Base-by-base conservation (phyloP, 2,888 invertebrate species). In the Pomacea canaliculata region DNA sequence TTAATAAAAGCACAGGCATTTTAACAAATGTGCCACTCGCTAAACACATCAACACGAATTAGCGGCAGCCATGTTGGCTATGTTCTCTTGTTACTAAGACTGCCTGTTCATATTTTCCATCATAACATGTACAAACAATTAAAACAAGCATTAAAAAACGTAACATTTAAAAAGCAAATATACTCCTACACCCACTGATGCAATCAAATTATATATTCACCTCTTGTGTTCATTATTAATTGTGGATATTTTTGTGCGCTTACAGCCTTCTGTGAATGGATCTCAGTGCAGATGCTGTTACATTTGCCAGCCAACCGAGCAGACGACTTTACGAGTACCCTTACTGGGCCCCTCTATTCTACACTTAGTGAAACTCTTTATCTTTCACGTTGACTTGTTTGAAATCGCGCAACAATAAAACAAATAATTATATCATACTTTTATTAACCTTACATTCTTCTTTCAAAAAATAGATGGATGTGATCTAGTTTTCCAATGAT, bases 51-150 rank as follows among this genome's bases (percentile, higher is more conserved):
- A 74, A 62, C 74, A 65, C 59, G 16, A 60, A 18, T 13, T 49
- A 69, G 59, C 69, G 74, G 68, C 68, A 60, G 74, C 74, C 69
- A 69, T 74, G 59, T 74, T 69, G 74, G 68, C 67, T 46, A 74
- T 74, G 74, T 68, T 69, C 74, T 68, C 74, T 69, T 74, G 74
- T 74, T 74, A 74, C 74, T 74, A 74, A 74, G 74, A 60, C 49
- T 37, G 37, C 67, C 66, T 49, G 37, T 18, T 27, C 51, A 60
- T 73, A 73, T 65, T 74, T 70, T 74, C 62, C 68, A 74, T 74
- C 60, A 69, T 69, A 74, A 74, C 69, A 74, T 69, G 51, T 74
- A 49, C 46, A 46, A 69, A 69, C 12, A n/a, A n/a, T 51, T 19
- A 60, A 37, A 69, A 74, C 60, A 60, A 69, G 69, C 62, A 74